Evolutionary conservation across 2,113 vertebrate species (phyloP).

Genomic region (Burhinus bistriatus): DNA sequence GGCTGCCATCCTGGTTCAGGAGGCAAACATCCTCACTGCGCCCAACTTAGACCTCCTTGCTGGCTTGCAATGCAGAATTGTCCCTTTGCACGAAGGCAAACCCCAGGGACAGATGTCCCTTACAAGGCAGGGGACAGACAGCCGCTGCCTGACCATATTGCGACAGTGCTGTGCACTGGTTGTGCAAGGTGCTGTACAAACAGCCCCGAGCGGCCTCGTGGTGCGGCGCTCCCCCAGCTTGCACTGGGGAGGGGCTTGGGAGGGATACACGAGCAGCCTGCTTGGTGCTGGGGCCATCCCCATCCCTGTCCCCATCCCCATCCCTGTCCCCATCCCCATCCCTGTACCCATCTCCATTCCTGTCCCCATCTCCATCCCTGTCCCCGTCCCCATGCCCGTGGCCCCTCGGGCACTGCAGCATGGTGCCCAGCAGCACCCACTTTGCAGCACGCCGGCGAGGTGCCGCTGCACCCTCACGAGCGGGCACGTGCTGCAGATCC

Average conservation of each 20-base stretch:
- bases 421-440: not conserved
- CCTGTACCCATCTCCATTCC: no score
- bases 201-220: accelerated
- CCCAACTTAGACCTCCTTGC: not conserved
- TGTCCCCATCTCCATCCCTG: no score
- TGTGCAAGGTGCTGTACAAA: not conserved
- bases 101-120: not conserved
- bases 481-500: not conserved
- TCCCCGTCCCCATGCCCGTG: accelerated
- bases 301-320: not conserved
- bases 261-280: accelerated
- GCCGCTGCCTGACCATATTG: not conserved
- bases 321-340: no score
- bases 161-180: not conserved
- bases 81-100: not conserved
- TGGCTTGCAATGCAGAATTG: accelerated
- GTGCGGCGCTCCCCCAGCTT: accelerated
- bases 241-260: accelerated
- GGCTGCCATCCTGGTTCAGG: not conserved
- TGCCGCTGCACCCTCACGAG: not conserved
- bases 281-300: not conserved
- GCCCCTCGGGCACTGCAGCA: not conserved
- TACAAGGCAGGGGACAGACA: not conserved
- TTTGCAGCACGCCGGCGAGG: accelerated
- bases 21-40: accelerated